These are phyloP conservation scores for Sebastolobus altivelis DNA, from an alignment of 2,797 vertebrate species.

Conservation along the genomic window DNA sequence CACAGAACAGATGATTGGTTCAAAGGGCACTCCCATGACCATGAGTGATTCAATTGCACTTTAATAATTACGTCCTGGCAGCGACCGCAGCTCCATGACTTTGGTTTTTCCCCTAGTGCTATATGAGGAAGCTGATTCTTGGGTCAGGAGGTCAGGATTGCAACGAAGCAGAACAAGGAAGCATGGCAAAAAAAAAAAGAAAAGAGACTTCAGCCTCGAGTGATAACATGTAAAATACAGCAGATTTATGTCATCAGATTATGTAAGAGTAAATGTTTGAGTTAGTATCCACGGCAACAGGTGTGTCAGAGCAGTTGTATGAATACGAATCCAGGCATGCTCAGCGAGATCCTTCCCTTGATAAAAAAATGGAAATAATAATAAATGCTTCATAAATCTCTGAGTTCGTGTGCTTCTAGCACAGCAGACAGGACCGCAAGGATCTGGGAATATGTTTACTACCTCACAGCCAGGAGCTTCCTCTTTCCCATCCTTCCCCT, in stretches of 20 bases:
- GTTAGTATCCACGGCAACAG: not conserved
- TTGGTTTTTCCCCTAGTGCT: slow-evolving; percentile 2
- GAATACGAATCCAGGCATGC: not conserved
- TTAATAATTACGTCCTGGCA: slow-evolving; percentile 23
- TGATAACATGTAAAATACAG: not conserved
- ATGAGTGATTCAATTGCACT: slow-evolving; percentile 15
- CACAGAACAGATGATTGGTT: slow-evolving; percentile 3
- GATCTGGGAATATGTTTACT: slow-evolving; percentile 1
- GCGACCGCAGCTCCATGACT: not conserved
- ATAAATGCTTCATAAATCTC: not conserved
- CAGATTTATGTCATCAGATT: not conserved
- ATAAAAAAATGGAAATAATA: not conserved
- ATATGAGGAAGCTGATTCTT: slow-evolving; percentile 4
- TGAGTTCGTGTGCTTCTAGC: not conserved
- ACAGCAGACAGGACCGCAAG: slow-evolving; percentile 1
- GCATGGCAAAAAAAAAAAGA: not conserved
- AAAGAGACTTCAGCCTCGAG: not conserved
- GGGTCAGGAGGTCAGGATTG: not conserved
- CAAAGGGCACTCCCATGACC: slow-evolving; percentile 28
- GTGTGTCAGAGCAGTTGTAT: not conserved
- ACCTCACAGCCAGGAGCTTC: slow-evolving; percentile 65
- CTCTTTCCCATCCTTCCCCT: slow-evolving; percentile 35
- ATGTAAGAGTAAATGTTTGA: not conserved
- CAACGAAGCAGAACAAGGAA: not conserved
- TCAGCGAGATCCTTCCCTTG: not conserved